Conservation (phyloP, 2,797 vertebrate species). For the Macrochelys suwanniensis region DNA sequence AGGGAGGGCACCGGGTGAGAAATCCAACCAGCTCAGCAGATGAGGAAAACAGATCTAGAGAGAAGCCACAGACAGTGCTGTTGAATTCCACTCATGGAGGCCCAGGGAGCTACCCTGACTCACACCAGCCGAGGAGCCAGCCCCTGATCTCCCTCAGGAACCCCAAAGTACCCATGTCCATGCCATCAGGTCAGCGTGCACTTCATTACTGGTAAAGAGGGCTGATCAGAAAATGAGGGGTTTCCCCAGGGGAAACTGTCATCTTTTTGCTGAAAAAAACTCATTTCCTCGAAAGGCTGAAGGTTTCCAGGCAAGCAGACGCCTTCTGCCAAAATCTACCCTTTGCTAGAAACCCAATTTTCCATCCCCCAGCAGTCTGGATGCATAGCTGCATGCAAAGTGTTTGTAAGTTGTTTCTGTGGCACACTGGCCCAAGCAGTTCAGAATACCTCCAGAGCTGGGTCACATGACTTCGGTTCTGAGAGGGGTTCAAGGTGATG, state of each 20-base stretch:
- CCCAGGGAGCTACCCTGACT: neutral
- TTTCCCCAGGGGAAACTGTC: neutral
- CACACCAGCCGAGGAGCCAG: neutral
- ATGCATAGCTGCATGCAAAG: neutral
- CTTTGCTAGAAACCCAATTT: neutral
- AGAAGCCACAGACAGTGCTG: neutral
- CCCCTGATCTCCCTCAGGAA: neutral
- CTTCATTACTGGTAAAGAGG: neutral
- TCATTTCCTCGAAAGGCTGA: neutral
- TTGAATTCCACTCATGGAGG: neutral
- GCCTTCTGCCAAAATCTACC: neutral
- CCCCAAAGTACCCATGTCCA: no score
- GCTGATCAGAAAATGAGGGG: neutral
- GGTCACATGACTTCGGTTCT: neutral
- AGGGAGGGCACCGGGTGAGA: neutral
- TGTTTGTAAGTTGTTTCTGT: neutral
- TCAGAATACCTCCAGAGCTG: neutral
- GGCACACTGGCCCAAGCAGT: no score
- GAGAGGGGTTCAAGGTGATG: neutral
- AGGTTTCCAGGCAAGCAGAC: no score
- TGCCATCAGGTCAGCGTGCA: neutral
- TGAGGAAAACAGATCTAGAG: neutral
- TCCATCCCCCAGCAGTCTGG: neutral
- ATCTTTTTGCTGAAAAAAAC: neutral
- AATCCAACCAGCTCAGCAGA: neutral